Conservation (phyloP, 2,113 vertebrate genomes). For the Micromys minutus region DNA sequence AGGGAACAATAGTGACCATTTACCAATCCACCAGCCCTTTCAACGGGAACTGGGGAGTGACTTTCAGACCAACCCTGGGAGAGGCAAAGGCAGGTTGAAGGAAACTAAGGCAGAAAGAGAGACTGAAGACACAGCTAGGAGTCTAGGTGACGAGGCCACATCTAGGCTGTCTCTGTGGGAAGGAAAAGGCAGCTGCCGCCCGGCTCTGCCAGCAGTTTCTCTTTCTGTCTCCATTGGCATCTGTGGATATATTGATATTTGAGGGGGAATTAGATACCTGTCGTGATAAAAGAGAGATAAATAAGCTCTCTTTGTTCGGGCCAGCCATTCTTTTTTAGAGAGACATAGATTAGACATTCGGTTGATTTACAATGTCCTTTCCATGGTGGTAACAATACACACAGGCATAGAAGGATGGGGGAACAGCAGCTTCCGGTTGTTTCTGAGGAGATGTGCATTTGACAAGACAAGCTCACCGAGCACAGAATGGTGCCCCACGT, state of each 20-base stretch:
- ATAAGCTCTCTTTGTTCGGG: conserved; percentile 38
- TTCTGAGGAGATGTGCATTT: conserved; percentile 60
- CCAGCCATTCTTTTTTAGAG: conserved; percentile 44
- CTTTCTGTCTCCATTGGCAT: conserved; percentile 34
- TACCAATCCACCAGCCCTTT: neutral
- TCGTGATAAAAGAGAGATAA: conserved; percentile 37
- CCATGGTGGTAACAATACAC: conserved; percentile 46
- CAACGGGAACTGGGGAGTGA: neutral
- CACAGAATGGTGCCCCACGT: fast-evolving
- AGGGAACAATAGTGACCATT: neutral
- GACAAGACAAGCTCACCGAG: conserved; percentile 59
- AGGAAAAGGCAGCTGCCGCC: neutral
- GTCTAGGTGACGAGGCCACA: neutral
- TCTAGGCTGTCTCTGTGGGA: neutral
- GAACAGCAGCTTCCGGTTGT: conserved; percentile 69
- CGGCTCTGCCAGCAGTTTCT: neutral
- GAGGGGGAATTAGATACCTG: conserved; percentile 38
- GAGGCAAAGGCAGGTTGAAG: neutral
- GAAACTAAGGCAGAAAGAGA: neutral
- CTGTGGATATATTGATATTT: conserved; percentile 39
- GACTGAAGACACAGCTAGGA: neutral
- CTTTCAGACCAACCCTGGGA: neutral
- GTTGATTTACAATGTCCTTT: conserved; percentile 45
- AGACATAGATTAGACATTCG: conserved; percentile 55
- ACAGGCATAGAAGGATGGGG: conserved; percentile 76